Evolutionary conservation across 2,888 invertebrate genomes (phyloP).

Genomic region (Sarcophaga subvicina): DNA sequence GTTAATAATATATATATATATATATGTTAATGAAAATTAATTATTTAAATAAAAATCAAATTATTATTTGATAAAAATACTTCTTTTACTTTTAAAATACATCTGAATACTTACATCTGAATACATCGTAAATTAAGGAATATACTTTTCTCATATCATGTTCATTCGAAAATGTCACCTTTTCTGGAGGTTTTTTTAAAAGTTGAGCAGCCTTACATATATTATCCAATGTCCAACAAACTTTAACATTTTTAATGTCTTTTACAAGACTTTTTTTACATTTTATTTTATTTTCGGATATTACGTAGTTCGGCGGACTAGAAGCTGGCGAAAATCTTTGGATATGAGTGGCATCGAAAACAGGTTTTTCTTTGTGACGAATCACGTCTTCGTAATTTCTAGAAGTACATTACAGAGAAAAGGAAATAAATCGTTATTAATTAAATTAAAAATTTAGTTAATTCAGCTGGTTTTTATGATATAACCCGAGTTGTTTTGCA

Average conservation of each 20-base stretch:
- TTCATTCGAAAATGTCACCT: constrained; percentile 79
- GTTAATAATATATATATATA: no score
- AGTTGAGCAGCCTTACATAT: constrained; percentile 76
- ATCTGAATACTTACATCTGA: constrained; percentile 82
- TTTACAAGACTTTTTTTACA: constrained; percentile 70
- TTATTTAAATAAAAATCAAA: no score
- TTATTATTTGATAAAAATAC: no score
- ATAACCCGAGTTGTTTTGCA: no score
- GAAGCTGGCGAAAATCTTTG: constrained; percentile 70
- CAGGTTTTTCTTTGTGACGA: constrained; percentile 74
- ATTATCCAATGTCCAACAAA: constrained; percentile 74
- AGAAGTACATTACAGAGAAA: constrained; percentile 33
- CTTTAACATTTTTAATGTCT: constrained; percentile 68
- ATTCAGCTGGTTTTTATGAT: no score
- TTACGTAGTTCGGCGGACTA: constrained; percentile 49
- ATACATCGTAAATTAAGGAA: constrained; percentile 83
- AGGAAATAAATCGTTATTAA: background rate
- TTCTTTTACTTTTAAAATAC: background rate
- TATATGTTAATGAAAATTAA: no score
- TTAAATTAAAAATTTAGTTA: no score
- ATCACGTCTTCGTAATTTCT: constrained; percentile 74
- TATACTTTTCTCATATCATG: constrained; percentile 83
- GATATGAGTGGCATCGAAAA: constrained; percentile 73
- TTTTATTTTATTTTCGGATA: constrained; percentile 71
- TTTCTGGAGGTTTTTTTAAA: constrained; percentile 73